Evolutionary conservation across 2,113 vertebrate genomes (phyloP).

Genomic region (Brienomyrus longianalis): DNA sequence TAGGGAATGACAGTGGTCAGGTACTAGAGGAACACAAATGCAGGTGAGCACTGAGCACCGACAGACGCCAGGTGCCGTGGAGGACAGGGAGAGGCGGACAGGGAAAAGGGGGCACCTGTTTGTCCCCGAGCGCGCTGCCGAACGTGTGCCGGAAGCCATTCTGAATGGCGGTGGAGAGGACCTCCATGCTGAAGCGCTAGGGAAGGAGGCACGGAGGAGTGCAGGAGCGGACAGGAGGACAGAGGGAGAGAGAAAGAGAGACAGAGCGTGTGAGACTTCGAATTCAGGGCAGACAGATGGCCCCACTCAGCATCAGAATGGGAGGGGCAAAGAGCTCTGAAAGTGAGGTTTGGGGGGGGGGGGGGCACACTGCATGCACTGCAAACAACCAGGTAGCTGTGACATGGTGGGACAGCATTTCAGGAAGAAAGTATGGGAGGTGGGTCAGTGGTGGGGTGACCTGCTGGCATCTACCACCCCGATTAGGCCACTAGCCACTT

Average conservation of each 20-base stretch:
- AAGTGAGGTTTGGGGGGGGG: background rate
- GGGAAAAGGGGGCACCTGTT: slow-evolving; percentile 76
- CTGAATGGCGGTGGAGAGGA: slow-evolving; percentile 95
- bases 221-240: slow-evolving; percentile 46
- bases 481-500: background rate
- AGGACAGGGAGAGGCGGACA: slow-evolving; percentile 35
- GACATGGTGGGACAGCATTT: background rate
- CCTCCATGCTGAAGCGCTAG: slow-evolving; percentile 97
- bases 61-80: background rate
- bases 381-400: background rate
- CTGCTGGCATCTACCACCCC: background rate
- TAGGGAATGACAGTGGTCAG: slow-evolving; percentile 98
- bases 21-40: slow-evolving; percentile 65
- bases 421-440: background rate
- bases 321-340: background rate
- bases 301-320: background rate
- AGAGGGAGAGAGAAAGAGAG: slow-evolving; percentile 37
- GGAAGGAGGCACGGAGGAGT: slow-evolving; percentile 50
- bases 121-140: slow-evolving; percentile 87
- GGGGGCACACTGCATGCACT: background rate
- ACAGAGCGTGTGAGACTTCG: slow-evolving; percentile 24
- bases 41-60: background rate
- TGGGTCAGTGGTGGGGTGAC: background rate
- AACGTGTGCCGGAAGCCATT: slow-evolving; percentile 94
- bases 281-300: background rate